Evolutionary conservation across 2,797 vertebrate species (phyloP).

Genomic region (Poecilia gillii): DNA sequence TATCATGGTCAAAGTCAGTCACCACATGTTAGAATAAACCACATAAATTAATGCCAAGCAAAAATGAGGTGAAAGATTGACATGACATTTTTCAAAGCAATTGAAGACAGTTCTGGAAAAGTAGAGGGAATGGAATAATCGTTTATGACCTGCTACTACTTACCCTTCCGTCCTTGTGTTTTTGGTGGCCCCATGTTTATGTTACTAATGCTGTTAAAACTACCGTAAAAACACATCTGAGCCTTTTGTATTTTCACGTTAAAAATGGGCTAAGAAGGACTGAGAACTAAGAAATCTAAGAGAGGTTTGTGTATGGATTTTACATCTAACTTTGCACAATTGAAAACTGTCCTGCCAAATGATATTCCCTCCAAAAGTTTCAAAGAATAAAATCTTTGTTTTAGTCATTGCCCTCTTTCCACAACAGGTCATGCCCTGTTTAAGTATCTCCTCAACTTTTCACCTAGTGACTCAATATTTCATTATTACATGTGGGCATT

Average conservation of each 20-base stretch:
- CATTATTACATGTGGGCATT: no score
- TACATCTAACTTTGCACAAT: no score
- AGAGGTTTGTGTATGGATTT: no score
- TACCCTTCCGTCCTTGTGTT: neutral
- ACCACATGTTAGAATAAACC: neutral
- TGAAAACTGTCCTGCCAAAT: no score
- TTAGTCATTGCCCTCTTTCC: neutral
- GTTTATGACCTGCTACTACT: neutral
- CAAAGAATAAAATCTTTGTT: neutral
- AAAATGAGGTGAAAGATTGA: neutral
- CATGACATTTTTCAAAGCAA: neutral
- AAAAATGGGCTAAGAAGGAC: neutral
- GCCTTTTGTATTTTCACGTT: neutral
- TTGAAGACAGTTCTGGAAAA: neutral
- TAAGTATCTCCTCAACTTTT: neutral
- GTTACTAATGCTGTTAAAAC: neutral
- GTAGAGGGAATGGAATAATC: neutral
- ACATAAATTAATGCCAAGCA: neutral
- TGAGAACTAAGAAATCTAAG: no score
- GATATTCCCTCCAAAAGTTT: no score
- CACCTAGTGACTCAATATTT: neutral
- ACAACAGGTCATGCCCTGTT: neutral
- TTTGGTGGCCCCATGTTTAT: neutral
- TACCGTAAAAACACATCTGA: neutral
- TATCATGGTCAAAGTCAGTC: neutral